phyloP scores from a whole-genome alignment of 2,888 invertebrate genomes.

The Gerris lacustris region DNA sequence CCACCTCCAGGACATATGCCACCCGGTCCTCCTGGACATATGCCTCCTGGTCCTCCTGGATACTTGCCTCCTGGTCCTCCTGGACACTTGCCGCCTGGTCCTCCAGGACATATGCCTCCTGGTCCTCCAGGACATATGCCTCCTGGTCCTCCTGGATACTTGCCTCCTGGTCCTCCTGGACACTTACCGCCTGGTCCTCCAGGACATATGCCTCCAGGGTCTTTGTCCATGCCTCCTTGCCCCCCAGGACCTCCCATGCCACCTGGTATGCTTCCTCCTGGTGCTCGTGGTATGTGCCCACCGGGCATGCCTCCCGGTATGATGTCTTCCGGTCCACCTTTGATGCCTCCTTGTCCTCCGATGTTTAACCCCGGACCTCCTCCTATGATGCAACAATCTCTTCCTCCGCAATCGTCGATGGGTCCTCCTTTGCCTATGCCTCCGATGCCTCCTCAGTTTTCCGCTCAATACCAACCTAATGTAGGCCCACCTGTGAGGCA shows the following conservation, averaged over 20 bases:
- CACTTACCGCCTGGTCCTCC: conserved; percentile 13
- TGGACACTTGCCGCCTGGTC: conserved; percentile 17
- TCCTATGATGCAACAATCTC: conserved; percentile 4
- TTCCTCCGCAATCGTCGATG: conserved; percentile 19
- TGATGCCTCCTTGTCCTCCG: conserved; percentile 20
- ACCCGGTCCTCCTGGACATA: conserved; percentile 13
- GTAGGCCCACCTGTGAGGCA: neutral
- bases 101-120: conserved; percentile 18
- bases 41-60: conserved; percentile 16
- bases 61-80: conserved; percentile 13
- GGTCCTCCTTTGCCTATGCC: neutral
- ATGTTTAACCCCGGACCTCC: conserved; percentile 20
- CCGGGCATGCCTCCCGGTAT: conserved; percentile 23
- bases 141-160: conserved; percentile 10
- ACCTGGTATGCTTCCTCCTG: conserved; percentile 16
- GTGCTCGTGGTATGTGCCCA: conserved; percentile 12
- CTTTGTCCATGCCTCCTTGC: neutral
- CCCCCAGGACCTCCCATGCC: conserved; percentile 17
- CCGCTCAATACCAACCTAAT: neutral
- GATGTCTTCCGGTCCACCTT: conserved; percentile 15
- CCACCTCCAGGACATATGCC: conserved; percentile 9
- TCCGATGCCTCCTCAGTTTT: neutral
- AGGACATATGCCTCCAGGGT: neutral
- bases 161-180: conserved; percentile 18
- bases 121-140: conserved; percentile 12